These are phyloP conservation scores for Malurus cyaneus DNA, from an alignment of 2,113 vertebrate species.

Conservation along the genomic window DNA sequence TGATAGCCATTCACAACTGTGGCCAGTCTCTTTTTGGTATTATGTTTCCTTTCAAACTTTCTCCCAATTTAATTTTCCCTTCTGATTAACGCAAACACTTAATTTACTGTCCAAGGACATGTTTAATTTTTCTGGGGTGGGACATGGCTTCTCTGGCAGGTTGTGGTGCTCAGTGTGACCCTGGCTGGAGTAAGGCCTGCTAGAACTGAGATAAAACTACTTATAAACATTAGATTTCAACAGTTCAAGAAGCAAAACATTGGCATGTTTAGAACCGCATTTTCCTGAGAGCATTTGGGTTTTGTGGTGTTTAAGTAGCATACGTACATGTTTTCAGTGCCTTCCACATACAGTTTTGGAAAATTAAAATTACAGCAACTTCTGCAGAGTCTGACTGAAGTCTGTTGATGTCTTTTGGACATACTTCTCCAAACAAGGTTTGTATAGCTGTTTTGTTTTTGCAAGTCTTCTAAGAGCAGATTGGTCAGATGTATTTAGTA, in stretches of 20 bases:
- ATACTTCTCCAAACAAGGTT: background rate
- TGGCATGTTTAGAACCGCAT: background rate
- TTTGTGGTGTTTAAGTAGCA: background rate
- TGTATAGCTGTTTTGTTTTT: background rate
- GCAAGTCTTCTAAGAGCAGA: background rate
- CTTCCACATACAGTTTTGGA: background rate
- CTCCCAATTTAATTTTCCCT: background rate
- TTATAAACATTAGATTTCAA: background rate
- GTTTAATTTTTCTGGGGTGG: background rate
- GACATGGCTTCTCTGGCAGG: background rate
- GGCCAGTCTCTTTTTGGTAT: background rate
- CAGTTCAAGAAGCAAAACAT: background rate
- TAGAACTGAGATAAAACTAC: background rate
- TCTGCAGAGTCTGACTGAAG: background rate
- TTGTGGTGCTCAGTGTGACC: background rate
- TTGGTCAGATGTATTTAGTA: background rate
- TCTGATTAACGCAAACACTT: background rate
- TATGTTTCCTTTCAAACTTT: background rate
- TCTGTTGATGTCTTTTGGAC: background rate
- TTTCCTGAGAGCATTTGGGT: background rate
- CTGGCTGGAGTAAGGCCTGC: background rate
- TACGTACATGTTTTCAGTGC: background rate
- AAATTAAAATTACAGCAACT: background rate
- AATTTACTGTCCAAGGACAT: background rate
- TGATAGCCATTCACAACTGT: background rate